A percentile compares a stretch with the other conserved stretches of the same genome.
Evolutionary conservation across 2,113 vertebrate species (phyloP).

Genomic region (Phylloscopus trochilus): DNA sequence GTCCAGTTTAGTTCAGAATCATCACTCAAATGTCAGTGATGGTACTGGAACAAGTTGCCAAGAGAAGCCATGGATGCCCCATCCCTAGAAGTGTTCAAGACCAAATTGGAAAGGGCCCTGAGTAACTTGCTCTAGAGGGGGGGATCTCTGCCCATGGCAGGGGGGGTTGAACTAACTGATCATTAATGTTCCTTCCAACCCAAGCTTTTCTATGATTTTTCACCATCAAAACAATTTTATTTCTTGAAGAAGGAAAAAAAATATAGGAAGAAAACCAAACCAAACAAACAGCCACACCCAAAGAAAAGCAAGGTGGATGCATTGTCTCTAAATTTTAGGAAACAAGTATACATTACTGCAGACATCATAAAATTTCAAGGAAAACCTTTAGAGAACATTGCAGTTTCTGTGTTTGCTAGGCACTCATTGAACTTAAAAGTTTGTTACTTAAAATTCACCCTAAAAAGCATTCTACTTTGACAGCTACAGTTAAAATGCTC

Average conservation of each 20-base stretch:
- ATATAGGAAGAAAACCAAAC: background rate
- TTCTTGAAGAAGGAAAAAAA: background rate
- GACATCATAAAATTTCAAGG: background rate
- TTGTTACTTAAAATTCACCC: background rate
- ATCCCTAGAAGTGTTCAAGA: background rate
- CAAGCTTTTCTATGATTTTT: background rate
- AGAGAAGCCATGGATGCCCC: background rate
- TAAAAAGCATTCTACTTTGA: background rate
- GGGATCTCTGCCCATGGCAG: background rate
- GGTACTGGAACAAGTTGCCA: background rate
- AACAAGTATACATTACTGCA: background rate
- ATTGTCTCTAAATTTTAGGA: background rate
- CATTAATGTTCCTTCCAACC: accelerated
- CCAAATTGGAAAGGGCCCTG: background rate
- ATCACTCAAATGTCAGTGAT: background rate
- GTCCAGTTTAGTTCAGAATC: background rate
- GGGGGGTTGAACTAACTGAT: background rate
- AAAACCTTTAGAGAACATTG: background rate
- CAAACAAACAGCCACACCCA: background rate
- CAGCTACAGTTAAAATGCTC: background rate
- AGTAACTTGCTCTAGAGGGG: background rate
- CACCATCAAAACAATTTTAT: background rate
- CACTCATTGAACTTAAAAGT: background rate
- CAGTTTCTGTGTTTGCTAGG: background rate
- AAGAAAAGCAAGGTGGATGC: background rate